phyloP scores from a whole-genome alignment of 1,140 invertebrate species.

The Plodia interpunctella region DNA sequence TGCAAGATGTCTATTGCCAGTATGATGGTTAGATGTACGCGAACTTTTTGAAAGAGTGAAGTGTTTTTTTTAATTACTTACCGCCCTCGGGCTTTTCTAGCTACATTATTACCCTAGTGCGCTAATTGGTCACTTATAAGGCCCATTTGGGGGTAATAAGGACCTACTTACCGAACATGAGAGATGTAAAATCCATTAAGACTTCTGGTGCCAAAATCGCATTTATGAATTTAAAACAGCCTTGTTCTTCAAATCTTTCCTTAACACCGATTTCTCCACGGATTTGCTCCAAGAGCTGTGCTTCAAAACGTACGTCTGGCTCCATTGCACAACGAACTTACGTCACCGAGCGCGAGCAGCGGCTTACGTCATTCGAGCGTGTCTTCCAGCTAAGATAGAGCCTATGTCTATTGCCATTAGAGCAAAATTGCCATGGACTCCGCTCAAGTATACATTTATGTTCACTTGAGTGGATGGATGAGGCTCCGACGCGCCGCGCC shows the following conservation, averaged over 20 bases:
- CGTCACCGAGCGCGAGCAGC: slow-evolving; percentile 70
- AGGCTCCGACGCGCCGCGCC: slow-evolving; percentile 69
- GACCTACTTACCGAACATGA: too few species aligned
- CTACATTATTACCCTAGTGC: too few species aligned
- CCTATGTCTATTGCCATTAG: slow-evolving; percentile 35
- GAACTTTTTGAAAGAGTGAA: too few species aligned
- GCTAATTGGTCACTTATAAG: too few species aligned
- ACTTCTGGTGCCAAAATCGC: too few species aligned
- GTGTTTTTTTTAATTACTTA: too few species aligned
- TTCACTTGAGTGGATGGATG: slow-evolving; percentile 74
- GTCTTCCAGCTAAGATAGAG: slow-evolving; percentile 45
- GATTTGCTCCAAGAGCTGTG: slow-evolving; percentile 66
- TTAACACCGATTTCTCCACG: slow-evolving; percentile 71
- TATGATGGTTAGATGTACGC: too few species aligned
- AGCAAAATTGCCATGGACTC: slow-evolving; percentile 32
- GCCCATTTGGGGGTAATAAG: too few species aligned
- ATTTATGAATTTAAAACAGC: slow-evolving; percentile 47
- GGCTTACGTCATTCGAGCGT: slow-evolving; percentile 73
- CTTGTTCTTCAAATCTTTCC: slow-evolving; percentile 62
- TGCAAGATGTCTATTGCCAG: too few species aligned
- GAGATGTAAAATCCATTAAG: too few species aligned
- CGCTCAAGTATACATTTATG: slow-evolving; percentile 67
- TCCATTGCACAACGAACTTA: slow-evolving; percentile 76
- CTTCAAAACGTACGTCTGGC: slow-evolving; percentile 70
- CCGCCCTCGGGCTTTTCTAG: too few species aligned